Percentiles rank a stretch among this genome's conserved stretches.
phyloP scores from a whole-genome alignment of 2,888 invertebrate species.

The Gastracanthus pulcherrimus region DNA sequence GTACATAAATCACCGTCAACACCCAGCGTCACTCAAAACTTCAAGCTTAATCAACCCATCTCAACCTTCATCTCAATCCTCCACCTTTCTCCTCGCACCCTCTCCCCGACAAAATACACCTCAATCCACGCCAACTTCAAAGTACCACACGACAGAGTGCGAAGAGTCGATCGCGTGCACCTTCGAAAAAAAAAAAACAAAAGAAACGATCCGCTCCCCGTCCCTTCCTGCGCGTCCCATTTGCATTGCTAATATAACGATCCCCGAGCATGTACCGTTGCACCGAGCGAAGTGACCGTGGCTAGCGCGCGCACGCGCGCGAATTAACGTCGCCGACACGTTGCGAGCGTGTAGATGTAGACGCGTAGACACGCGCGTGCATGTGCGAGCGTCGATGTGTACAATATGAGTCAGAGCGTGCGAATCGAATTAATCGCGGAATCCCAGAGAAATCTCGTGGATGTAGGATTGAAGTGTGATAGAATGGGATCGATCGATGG shows the following conservation, averaged over 20 bases:
- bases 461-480: neutral
- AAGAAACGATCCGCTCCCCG: neutral
- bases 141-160: too few species aligned
- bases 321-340: conserved; percentile 16
- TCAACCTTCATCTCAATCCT: too few species aligned
- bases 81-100: too few species aligned
- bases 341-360: too few species aligned
- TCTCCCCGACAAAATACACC: too few species aligned
- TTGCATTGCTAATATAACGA: conserved; percentile 40
- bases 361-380: too few species aligned
- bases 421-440: conserved; percentile 46
- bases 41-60: too few species aligned
- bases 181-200: neutral
- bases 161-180: neutral
- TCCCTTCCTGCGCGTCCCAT: conserved; percentile 5
- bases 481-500: neutral
- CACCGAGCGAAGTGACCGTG: conserved; percentile 6
- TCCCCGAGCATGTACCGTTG: neutral
- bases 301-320: neutral
- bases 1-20: too few species aligned
- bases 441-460: conserved; percentile 13
- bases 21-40: too few species aligned
- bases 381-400: neutral
- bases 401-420: conserved; percentile 49
- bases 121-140: too few species aligned